Evolutionary conservation across 1,140 invertebrate genomes (phyloP).

Genomic region (Caenorhabditis latens): DNA sequence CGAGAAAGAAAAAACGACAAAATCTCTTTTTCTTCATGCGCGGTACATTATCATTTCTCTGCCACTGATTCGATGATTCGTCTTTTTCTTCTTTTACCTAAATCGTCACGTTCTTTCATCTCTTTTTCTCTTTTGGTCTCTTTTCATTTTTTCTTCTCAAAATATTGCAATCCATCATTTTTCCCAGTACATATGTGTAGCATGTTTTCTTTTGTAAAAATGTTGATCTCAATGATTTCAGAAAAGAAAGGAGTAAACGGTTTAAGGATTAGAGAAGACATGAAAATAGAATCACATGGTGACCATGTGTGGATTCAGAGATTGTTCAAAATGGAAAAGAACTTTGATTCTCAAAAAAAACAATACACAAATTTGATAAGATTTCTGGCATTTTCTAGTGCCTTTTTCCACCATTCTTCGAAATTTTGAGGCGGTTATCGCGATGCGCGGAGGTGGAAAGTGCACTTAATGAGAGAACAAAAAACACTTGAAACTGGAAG

Average conservation of each 20-base stretch:
- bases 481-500: background rate
- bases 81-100: background rate
- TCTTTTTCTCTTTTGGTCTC: background rate
- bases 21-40: background rate
- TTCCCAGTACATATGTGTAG: background rate
- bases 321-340: background rate
- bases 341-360: no score
- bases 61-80: background rate
- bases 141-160: background rate
- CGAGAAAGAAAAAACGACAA: background rate
- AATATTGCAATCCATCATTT: slow-evolving; percentile 19
- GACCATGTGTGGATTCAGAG: slow-evolving; percentile 16
- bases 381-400: background rate
- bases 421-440: background rate
- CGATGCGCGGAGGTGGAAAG: background rate
- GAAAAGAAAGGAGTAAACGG: background rate
- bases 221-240: slow-evolving; percentile 19
- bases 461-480: background rate
- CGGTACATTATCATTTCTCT: slow-evolving; percentile 11
- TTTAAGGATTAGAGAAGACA: background rate
- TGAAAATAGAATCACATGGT: background rate
- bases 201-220: background rate
- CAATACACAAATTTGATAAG: background rate
- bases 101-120: slow-evolving; percentile 11
- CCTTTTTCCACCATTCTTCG: background rate